Conservation (phyloP, 2,888 invertebrate genomes). For the Thereva nobilitata region DNA sequence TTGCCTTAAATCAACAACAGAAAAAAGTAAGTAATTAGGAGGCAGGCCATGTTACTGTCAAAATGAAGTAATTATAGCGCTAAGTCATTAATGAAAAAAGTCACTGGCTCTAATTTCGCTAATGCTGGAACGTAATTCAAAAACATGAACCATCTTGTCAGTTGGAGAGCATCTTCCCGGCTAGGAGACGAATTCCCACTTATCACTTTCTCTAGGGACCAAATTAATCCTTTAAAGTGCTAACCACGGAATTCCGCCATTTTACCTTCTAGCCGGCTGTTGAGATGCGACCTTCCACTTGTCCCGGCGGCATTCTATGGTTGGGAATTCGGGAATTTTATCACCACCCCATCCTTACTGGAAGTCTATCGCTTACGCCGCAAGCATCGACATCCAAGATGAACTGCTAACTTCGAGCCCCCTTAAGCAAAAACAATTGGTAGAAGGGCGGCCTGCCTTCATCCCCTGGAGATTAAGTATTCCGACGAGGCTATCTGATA, state of each 20-base stretch:
- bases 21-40: too few relatives aligned
- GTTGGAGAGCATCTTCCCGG: background rate
- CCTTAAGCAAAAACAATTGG: slow-evolving; percentile 4
- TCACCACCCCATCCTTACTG: slow-evolving; percentile 6
- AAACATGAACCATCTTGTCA: slow-evolving; percentile 27
- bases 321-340: slow-evolving; percentile 29
- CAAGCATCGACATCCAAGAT: slow-evolving; percentile 23
- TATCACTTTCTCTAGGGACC: slow-evolving; percentile 37
- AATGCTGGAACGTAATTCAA: slow-evolving; percentile 34
- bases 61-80: slow-evolving; percentile 28
- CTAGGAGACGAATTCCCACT: slow-evolving; percentile 3
- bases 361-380: slow-evolving; percentile 5
- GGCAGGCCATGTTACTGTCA: too few relatives aligned
- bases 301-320: slow-evolving; percentile 14
- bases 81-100: slow-evolving; percentile 34
- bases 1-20: too few relatives aligned
- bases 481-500: slow-evolving; percentile 42
- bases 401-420: slow-evolving; percentile 23
- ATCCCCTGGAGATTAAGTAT: slow-evolving; percentile 41
- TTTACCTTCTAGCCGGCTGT: slow-evolving; percentile 25
- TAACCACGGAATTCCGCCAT: slow-evolving; percentile 33
- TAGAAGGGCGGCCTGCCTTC: background rate
- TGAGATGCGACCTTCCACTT: slow-evolving; percentile 11
- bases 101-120: slow-evolving; percentile 33
- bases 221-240: slow-evolving; percentile 43